These are phyloP conservation scores for Cnemophilus loriae DNA, from an alignment of 2,113 vertebrate genomes.

Conservation along the genomic window DNA sequence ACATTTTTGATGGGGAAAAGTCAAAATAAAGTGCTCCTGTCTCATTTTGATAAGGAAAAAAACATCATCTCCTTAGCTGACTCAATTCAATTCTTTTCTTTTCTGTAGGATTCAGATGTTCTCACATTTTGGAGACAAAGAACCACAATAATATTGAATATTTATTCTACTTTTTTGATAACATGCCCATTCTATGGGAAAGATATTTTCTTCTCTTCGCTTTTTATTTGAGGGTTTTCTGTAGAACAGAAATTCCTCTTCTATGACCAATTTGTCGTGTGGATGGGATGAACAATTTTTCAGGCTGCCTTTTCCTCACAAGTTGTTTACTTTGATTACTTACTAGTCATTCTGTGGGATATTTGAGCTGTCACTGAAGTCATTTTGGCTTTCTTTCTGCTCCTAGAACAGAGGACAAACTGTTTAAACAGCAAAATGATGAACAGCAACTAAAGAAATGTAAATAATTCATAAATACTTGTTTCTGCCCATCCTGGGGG, in stretches of 20 bases:
- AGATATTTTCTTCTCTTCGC: not conserved
- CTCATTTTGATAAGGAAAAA: not conserved
- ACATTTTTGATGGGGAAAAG: not conserved
- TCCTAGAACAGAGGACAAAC: slow-evolving; percentile 7
- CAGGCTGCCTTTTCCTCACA: not conserved
- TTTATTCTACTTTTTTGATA: not conserved
- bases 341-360: not conserved
- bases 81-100: not conserved
- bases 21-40: not conserved
- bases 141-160: not conserved
- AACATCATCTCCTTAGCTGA: not conserved
- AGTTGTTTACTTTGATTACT: slow-evolving; percentile 40
- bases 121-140: not conserved
- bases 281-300: not conserved
- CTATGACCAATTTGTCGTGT: not conserved
- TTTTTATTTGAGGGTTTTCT: not conserved
- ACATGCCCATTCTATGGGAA: not conserved
- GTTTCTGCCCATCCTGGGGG: not conserved
- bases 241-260: not conserved
- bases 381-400: not conserved
- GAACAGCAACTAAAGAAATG: not conserved
- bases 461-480: slow-evolving; percentile 24
- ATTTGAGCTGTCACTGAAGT: slow-evolving; percentile 27
- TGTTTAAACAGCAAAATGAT: slow-evolving; percentile 22
- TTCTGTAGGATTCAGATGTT: not conserved